Conservation (phyloP, 1,140 invertebrate genomes). For the Aplysia californica region DNA sequence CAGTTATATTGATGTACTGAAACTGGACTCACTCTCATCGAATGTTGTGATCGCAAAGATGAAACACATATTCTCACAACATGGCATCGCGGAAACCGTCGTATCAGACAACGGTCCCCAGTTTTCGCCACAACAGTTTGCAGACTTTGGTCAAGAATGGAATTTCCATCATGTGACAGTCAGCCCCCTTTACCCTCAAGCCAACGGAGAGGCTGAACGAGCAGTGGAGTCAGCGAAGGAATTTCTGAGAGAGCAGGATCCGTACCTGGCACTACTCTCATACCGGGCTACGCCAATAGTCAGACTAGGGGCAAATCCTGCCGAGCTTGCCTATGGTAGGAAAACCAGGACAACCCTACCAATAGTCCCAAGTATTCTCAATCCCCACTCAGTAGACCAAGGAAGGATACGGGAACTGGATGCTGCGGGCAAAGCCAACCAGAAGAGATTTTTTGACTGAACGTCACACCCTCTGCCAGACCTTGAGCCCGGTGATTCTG, state of each 20-base stretch:
- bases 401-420: too few relatives aligned
- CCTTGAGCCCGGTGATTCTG: too few relatives aligned
- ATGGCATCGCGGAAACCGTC: slow-evolving; percentile 61
- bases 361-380: too few relatives aligned
- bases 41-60: slow-evolving; percentile 22
- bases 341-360: not conserved
- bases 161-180: not conserved
- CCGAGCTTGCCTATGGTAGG: not conserved
- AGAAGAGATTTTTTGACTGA: too few relatives aligned
- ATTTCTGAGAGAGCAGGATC: not conserved
- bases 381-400: too few relatives aligned
- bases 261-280: not conserved
- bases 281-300: not conserved
- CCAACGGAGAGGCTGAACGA: not conserved
- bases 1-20: too few relatives aligned
- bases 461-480: too few relatives aligned
- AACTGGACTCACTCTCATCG: slow-evolving; percentile 3
- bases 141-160: not conserved
- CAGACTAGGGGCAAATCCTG: not conserved
- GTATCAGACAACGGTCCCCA: not conserved
- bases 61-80: slow-evolving; percentile 58
- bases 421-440: too few relatives aligned
- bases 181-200: slow-evolving; percentile 19
- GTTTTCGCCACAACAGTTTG: not conserved
- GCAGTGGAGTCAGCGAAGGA: not conserved